These are phyloP conservation scores for Tursiops truncatus DNA, from an alignment of 2,113 vertebrate genomes.

Conservation along the genomic window DNA sequence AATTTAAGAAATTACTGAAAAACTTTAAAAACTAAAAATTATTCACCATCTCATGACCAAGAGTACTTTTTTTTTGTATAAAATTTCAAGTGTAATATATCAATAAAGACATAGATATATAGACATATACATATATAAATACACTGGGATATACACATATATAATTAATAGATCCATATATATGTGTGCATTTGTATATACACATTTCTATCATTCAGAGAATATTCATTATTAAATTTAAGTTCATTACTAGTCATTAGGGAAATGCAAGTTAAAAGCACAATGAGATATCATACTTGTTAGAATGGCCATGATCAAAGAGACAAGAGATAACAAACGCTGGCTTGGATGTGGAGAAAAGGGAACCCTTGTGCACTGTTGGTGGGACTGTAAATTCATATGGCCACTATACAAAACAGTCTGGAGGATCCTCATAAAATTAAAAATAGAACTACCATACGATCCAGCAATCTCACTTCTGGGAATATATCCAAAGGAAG, in stretches of 20 bases:
- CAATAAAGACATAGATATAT: not conserved
- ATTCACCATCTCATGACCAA: not conserved
- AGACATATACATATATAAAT: not conserved
- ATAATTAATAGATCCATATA: not conserved
- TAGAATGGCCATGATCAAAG: too few species aligned
- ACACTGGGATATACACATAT: not conserved
- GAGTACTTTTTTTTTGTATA: not conserved
- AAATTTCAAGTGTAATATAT: not conserved
- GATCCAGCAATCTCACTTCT: too few species aligned
- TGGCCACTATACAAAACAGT: too few species aligned
- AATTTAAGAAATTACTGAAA: conserved; percentile 31
- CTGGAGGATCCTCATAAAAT: too few species aligned
- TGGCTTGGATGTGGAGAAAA: too few species aligned
- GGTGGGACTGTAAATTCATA: too few species aligned
- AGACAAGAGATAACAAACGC: too few species aligned
- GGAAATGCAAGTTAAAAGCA: not conserved
- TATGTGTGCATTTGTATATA: not conserved
- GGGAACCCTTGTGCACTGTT: too few species aligned
- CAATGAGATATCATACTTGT: too few species aligned
- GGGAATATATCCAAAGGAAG: too few species aligned
- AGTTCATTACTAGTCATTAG: not conserved
- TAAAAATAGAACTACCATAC: too few species aligned
- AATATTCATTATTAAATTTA: not conserved
- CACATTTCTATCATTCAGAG: not conserved
- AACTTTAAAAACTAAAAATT: not conserved